A percentile compares a stretch with the other conserved stretches of the same genome.
phyloP scores from a whole-genome alignment of 2,797 vertebrate genomes.

The Anomalospiza imberbis region DNA sequence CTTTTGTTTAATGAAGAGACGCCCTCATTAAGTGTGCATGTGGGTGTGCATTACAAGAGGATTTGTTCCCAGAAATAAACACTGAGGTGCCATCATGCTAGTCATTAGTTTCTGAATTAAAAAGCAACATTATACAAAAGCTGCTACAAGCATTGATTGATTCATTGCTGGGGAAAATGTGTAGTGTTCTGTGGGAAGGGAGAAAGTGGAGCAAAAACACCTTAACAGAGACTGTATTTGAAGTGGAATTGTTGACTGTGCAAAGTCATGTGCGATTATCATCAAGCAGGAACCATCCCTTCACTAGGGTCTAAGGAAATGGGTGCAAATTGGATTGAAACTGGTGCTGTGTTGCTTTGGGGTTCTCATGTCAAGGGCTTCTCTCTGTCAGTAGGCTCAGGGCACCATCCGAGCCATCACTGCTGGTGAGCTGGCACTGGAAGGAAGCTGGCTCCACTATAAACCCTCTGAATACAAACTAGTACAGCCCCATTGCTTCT shows the following conservation, averaged over 20 bases:
- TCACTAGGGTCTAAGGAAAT: not conserved
- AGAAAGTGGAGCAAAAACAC: not conserved
- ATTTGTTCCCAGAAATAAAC: not conserved
- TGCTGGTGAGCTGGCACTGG: not conserved
- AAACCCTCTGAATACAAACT: not conserved
- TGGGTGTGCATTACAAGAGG: not conserved
- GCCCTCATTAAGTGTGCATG: not conserved
- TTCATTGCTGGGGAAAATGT: not conserved
- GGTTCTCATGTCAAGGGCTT: not conserved
- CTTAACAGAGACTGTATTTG: not conserved
- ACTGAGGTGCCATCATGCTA: not conserved
- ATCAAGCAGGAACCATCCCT: not conserved
- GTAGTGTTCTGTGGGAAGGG: not conserved
- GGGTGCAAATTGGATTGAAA: not conserved
- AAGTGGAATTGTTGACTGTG: not conserved
- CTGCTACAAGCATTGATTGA: not conserved
- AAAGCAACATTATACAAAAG: not conserved
- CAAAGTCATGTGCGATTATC: fast-evolving
- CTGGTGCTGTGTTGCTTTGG: not conserved
- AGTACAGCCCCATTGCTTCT: not conserved
- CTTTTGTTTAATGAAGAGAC: not conserved
- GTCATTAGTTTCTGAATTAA: not conserved
- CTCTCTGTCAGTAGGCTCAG: not conserved
- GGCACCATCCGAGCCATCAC: fast-evolving
- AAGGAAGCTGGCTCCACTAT: not conserved